Percentiles rank a stretch among this genome's conserved stretches.
Evolutionary conservation across 2,888 invertebrate genomes (phyloP).

Genomic region (Limnephilus lunatus): DNA sequence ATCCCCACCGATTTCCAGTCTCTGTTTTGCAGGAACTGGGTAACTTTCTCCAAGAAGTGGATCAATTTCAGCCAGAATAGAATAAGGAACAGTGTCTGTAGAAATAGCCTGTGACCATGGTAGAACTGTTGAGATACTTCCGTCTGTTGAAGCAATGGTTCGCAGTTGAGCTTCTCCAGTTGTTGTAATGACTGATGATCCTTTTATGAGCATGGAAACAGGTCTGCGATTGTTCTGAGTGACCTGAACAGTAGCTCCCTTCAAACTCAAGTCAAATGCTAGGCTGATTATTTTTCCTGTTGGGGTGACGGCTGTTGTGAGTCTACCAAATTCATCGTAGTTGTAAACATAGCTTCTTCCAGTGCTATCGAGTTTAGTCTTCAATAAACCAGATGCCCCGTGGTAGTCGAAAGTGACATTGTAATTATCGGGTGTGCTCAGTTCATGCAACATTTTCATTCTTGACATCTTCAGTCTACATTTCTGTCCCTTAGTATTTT

Average conservation of each 20-base stretch:
- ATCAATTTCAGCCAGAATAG: conserved; percentile 91
- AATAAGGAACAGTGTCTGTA: conserved; percentile 94
- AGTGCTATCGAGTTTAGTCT: conserved; percentile 92
- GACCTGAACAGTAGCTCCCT: conserved; percentile 92
- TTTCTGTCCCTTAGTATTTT: conserved; percentile 95
- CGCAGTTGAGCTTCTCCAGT: conserved; percentile 89
- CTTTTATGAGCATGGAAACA: conserved; percentile 91
- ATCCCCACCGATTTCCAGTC: conserved; percentile 93
- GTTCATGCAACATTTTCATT: conserved; percentile 93
- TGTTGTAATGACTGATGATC: conserved; percentile 89
- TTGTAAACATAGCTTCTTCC: conserved; percentile 95
- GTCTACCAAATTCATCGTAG: conserved; percentile 95
- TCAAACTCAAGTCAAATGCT: conserved; percentile 92
- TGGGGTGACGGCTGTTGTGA: conserved; percentile 94
- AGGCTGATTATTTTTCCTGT: conserved; percentile 95
- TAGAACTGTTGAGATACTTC: conserved; percentile 87
- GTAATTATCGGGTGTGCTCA: conserved; percentile 94
- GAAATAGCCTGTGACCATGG: conserved; percentile 93
- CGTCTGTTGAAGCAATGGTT: conserved; percentile 88
- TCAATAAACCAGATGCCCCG: conserved; percentile 91
- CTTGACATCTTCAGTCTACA: conserved; percentile 93
- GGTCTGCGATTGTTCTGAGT: conserved; percentile 90
- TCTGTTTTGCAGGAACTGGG: conserved; percentile 93
- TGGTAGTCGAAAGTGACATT: conserved; percentile 96
- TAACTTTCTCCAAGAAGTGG: conserved; percentile 93